Conservation (phyloP, 2,113 vertebrate species). For the Fregata magnificens region DNA sequence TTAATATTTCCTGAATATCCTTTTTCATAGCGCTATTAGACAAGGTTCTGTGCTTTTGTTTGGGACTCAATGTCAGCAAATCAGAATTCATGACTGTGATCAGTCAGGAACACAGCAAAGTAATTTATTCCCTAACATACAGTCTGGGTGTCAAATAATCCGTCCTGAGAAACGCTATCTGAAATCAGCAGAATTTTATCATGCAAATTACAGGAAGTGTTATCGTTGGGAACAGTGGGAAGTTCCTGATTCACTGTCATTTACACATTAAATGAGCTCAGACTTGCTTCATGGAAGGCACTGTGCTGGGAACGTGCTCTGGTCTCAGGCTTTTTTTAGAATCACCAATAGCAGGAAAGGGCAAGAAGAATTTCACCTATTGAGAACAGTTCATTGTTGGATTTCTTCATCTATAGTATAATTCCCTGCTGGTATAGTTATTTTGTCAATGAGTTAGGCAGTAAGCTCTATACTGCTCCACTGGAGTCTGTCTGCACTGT, state of each 20-base stretch:
- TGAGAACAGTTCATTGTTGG: background rate
- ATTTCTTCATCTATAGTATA: background rate
- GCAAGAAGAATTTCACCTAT: background rate
- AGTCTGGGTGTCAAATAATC: slow-evolving; percentile 61
- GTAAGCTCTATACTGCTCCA: background rate
- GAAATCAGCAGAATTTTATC: slow-evolving; percentile 70
- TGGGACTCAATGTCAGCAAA: slow-evolving; percentile 72
- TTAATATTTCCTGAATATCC: slow-evolving; percentile 71
- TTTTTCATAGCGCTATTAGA: slow-evolving; percentile 69
- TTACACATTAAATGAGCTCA: slow-evolving; percentile 44
- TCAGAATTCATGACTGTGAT: slow-evolving; percentile 41
- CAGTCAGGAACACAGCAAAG: slow-evolving; percentile 36
- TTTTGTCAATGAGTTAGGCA: background rate
- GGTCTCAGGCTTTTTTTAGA: background rate
- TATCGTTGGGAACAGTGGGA: slow-evolving; percentile 64
- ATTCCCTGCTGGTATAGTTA: background rate
- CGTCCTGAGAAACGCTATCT: slow-evolving; percentile 33
- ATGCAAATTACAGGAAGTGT: slow-evolving; percentile 68
- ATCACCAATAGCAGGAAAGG: background rate
- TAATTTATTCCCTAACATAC: slow-evolving; percentile 67
- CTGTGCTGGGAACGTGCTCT: background rate
- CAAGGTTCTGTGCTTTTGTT: slow-evolving; percentile 73
- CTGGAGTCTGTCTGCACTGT: rapidly evolving
- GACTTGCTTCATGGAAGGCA: background rate
- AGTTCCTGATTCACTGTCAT: slow-evolving; percentile 60